Percentiles rank a stretch among this genome's conserved stretches.
Conservation (phyloP, 2,888 invertebrate species). For the Cosmorhoe ocellata region DNA sequence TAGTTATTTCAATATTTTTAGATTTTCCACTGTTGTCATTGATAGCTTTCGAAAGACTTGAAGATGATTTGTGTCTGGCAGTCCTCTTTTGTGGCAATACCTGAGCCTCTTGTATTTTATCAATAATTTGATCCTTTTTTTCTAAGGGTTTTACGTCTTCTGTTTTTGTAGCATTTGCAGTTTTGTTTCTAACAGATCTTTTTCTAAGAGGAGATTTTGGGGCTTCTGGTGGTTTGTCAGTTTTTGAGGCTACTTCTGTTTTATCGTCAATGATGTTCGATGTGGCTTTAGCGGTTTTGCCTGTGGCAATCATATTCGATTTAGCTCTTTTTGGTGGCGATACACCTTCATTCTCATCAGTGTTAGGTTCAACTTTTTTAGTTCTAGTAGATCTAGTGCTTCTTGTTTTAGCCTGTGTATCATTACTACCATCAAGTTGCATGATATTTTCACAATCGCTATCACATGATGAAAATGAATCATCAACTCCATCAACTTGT, state of each 20-base stretch:
- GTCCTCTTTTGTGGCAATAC: not conserved
- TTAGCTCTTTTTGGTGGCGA: slow-evolving; percentile 65
- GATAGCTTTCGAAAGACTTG: slow-evolving; percentile 14
- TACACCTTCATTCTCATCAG: slow-evolving; percentile 45
- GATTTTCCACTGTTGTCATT: not conserved
- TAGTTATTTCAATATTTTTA: slow-evolving; percentile 8
- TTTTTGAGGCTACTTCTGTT: too few species aligned
- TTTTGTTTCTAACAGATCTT: slow-evolving; percentile 8
- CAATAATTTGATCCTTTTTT: slow-evolving; percentile 20
- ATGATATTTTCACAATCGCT: slow-evolving; percentile 52
- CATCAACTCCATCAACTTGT: slow-evolving; percentile 82
- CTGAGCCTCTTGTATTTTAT: slow-evolving; percentile 1
- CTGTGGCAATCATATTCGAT: slow-evolving; percentile 21
- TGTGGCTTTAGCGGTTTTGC: not conserved
- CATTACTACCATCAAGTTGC: slow-evolving; percentile 66
- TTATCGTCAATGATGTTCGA: not conserved
- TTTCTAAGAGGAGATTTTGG: slow-evolving; percentile 15
- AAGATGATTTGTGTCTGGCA: slow-evolving; percentile 13
- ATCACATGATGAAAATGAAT: slow-evolving; percentile 44
- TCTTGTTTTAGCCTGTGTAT: slow-evolving; percentile 45
- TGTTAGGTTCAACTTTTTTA: slow-evolving; percentile 39
- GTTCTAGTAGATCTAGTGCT: slow-evolving; percentile 43
- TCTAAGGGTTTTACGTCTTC: slow-evolving; percentile 12
- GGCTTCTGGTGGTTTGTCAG: slow-evolving; percentile 1
- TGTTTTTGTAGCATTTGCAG: not conserved